Percentiles rank a stretch among this genome's conserved stretches.
Conservation (phyloP, 2,797 vertebrate species). For the Rhinogobio ventralis region DNA sequence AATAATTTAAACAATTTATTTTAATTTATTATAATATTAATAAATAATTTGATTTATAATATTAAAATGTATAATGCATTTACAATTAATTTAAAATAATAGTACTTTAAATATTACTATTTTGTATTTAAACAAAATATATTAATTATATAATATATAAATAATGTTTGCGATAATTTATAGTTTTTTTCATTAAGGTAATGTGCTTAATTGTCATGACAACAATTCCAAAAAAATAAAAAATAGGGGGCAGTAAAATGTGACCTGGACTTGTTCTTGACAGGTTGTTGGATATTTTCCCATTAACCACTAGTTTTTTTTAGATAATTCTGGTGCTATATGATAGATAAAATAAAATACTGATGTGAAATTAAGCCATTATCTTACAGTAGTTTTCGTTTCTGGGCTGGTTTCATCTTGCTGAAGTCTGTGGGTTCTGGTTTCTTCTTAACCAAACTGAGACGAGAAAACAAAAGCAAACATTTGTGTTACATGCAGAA, state of each 20-base stretch:
- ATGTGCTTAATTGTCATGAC: not conserved
- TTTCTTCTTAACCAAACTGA: conserved; percentile 73
- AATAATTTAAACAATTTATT: too few species aligned
- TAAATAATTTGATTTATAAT: not conserved
- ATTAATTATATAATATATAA: not conserved
- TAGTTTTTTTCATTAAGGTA: not conserved
- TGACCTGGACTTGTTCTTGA: too few species aligned
- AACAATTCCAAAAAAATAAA: not conserved
- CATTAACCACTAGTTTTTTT: not conserved
- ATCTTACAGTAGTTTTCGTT: conserved; percentile 79
- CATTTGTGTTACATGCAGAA: not conserved
- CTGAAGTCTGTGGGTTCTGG: conserved; percentile 76
- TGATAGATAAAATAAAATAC: not conserved
- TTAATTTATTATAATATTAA: too few species aligned
- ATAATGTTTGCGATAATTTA: not conserved
- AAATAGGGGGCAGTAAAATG: too few species aligned
- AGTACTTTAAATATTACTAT: not conserved
- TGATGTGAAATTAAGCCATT: not conserved
- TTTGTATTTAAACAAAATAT: not conserved
- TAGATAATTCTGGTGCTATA: not conserved
- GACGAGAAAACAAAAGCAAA: conserved; percentile 15
- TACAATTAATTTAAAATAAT: not conserved
- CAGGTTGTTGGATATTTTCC: not conserved
- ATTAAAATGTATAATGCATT: not conserved
- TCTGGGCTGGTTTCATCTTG: conserved; percentile 79